phyloP scores from a whole-genome alignment of 2,888 invertebrate species.

The Lingula anatina region DNA sequence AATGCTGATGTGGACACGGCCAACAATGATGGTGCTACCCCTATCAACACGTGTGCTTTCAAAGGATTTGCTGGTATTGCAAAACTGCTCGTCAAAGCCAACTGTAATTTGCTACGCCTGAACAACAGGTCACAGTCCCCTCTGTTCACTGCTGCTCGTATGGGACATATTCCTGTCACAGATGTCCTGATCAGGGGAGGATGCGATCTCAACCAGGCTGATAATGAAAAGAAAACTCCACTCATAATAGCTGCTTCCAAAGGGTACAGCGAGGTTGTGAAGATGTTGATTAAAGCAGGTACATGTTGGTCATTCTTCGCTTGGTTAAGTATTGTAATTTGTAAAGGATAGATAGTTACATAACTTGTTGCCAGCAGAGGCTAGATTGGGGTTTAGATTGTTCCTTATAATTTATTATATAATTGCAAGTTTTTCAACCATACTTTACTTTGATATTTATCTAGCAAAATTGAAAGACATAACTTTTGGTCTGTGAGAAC shows the following conservation, averaged over 20 bases:
- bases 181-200: constrained; percentile 20
- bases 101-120: constrained; percentile 23
- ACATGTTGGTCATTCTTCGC: too few relatives aligned
- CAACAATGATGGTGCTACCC: constrained; percentile 34
- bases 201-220: constrained; percentile 26
- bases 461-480: too few relatives aligned
- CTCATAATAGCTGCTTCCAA: constrained; percentile 29
- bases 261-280: constrained; percentile 17
- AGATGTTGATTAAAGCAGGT: constrained; percentile 30
- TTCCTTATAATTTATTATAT: background rate
- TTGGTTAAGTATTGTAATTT: too few relatives aligned
- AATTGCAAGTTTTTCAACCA: background rate
- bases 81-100: constrained; percentile 18
- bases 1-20: constrained; percentile 32
- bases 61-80: constrained; percentile 21
- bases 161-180: constrained; percentile 22
- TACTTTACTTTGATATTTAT: too few relatives aligned
- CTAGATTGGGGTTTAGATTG: background rate
- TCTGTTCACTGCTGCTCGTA: constrained; percentile 23
- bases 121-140: constrained; percentile 31
- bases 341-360: too few relatives aligned
- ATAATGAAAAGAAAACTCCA: constrained; percentile 27
- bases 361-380: too few relatives aligned
- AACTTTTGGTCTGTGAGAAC: too few relatives aligned
- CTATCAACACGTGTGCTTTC: constrained; percentile 36